A percentile compares a stretch with the other conserved stretches of the same genome.
These are phyloP conservation scores for Tribolium madens DNA, from an alignment of 1,140 invertebrate genomes.

Conservation along the genomic window DNA sequence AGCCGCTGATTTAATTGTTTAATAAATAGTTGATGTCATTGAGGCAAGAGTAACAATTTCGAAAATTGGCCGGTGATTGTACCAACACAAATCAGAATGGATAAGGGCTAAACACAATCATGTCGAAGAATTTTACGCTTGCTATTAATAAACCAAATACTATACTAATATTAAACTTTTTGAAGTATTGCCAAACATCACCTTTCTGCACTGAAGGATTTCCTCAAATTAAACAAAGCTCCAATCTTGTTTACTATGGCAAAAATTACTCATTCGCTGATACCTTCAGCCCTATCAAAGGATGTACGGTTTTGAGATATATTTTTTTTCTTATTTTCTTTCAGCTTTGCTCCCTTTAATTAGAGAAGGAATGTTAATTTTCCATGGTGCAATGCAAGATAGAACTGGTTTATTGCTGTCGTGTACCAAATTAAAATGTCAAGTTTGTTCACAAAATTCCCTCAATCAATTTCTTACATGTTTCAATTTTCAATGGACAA, in stretches of 20 bases:
- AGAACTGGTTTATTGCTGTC: slow-evolving; percentile 9
- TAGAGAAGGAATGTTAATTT: slow-evolving; percentile 22
- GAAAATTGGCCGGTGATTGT: too few species aligned
- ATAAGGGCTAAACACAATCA: not conserved
- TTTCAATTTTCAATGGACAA: not conserved
- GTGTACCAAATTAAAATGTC: not conserved
- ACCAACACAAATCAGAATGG: too few species aligned
- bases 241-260: not conserved
- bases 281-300: not conserved
- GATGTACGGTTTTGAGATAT: not conserved
- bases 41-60: not conserved
- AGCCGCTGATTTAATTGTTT: slow-evolving; percentile 33
- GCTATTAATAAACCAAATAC: slow-evolving; percentile 38
- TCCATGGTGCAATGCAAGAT: slow-evolving; percentile 5
- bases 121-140: slow-evolving; percentile 23
- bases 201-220: slow-evolving; percentile 14
- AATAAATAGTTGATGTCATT: slow-evolving; percentile 2
- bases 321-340: not conserved
- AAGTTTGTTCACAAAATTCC: not conserved
- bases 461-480: not conserved
- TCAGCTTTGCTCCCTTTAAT: slow-evolving; percentile 10
- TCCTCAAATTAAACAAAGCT: not conserved
- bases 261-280: not conserved
- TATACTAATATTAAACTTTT: slow-evolving; percentile 28
- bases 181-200: slow-evolving; percentile 30